phyloP scores from a whole-genome alignment of 2,888 invertebrate species.

The Tiliacea citrago region DNA sequence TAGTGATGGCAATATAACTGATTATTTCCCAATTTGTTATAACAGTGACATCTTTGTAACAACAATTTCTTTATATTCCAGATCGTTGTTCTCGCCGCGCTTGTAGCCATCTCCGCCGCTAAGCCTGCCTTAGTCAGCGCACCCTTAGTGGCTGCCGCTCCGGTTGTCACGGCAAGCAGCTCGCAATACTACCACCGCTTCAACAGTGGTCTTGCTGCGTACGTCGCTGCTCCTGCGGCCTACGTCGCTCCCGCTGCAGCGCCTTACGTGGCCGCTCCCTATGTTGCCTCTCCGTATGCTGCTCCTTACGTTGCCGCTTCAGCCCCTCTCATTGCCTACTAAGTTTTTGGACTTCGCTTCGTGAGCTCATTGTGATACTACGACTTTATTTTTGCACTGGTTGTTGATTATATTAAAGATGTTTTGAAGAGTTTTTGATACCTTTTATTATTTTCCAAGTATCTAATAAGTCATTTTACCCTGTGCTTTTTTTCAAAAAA shows the following conservation, averaged over 20 bases:
- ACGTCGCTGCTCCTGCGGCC: constrained; percentile 84
- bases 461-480: too few relatives aligned
- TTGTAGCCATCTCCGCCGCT: constrained; percentile 81
- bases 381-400: constrained; percentile 64
- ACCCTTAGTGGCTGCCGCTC: constrained; percentile 81
- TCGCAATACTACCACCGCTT: constrained; percentile 93
- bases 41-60: background rate
- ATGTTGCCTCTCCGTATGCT: constrained; percentile 67
- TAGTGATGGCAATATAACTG: background rate
- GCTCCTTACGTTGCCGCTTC: constrained; percentile 67
- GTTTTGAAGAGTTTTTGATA: constrained; percentile 44
- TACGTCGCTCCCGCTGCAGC: constrained; percentile 79
- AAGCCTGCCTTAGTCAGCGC: constrained; percentile 81
- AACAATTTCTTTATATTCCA: constrained; percentile 62
- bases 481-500: too few relatives aligned
- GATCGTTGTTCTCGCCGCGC: constrained; percentile 81
- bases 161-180: constrained; percentile 92
- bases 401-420: constrained; percentile 47
- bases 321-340: constrained; percentile 71
- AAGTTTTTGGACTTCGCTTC: constrained; percentile 44
- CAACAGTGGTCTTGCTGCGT: constrained; percentile 89
- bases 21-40: background rate
- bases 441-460: too few relatives aligned
- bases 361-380: constrained; percentile 71
- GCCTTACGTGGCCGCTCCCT: constrained; percentile 73